These are phyloP conservation scores for Acanthosepion esculentum DNA, from an alignment of 2,888 invertebrate genomes.

Conservation along the genomic window DNA sequence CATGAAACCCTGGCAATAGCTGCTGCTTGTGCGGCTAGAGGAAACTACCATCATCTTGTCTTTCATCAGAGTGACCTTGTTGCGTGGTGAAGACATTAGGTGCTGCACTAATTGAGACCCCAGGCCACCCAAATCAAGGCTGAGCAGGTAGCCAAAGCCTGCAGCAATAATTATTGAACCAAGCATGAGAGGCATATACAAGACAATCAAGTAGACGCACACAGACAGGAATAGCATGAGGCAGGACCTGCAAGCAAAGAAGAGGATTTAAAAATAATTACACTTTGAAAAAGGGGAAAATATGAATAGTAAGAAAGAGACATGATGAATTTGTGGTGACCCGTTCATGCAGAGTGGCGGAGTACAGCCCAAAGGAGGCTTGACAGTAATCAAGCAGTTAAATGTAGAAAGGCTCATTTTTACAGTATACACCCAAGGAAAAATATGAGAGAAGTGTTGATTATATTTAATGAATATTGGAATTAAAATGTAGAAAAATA, in stretches of 20 bases:
- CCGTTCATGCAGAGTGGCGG: no score
- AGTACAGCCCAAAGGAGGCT: no score
- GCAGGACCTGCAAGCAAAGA: conserved; percentile 55
- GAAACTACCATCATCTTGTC: conserved; percentile 39
- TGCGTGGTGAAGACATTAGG: not conserved
- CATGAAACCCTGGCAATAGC: conserved; percentile 59
- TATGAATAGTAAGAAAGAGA: no score
- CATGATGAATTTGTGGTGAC: no score
- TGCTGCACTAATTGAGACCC: conserved; percentile 59
- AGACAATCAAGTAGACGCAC: conserved; percentile 65
- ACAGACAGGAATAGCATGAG: conserved; percentile 58
- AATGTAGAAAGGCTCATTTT: no score
- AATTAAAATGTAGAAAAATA: no score
- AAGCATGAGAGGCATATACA: conserved; percentile 62
- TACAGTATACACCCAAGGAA: no score
- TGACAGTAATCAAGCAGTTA: no score
- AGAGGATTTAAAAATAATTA: not conserved
- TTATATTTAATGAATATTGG: no score
- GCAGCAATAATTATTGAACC: conserved; percentile 65
- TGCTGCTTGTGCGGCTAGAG: not conserved
- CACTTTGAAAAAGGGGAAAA: not conserved
- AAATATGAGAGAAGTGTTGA: no score
- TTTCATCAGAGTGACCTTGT: conserved; percentile 6
- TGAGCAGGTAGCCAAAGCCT: conserved; percentile 68
- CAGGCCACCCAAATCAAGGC: conserved; percentile 68